Conservation (phyloP, 2,888 invertebrate species). For the Sesia apiformis region DNA sequence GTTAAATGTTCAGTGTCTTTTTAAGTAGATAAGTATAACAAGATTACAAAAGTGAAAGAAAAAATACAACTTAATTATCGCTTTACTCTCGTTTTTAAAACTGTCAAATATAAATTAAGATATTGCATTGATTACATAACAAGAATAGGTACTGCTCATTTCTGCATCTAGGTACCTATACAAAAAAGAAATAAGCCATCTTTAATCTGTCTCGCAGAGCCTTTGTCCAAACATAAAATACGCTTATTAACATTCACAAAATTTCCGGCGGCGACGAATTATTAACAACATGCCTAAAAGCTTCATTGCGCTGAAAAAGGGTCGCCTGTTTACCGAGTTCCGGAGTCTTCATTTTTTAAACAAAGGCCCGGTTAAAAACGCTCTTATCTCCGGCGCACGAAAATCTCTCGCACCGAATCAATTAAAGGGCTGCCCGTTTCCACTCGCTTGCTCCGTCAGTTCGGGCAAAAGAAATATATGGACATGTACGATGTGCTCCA, state of each 20-base stretch:
- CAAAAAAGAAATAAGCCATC: too few relatives aligned
- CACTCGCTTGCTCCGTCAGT: constrained; percentile 3
- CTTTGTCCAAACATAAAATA: constrained; percentile 13
- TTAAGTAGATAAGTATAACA: too few relatives aligned
- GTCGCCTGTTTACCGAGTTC: constrained; percentile 22
- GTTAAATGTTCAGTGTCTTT: too few relatives aligned
- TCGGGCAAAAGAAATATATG: too few relatives aligned
- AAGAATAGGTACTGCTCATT: too few relatives aligned
- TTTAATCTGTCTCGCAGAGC: background rate
- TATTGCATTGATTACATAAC: too few relatives aligned
- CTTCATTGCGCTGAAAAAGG: constrained; percentile 33
- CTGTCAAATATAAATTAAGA: constrained; percentile 1
- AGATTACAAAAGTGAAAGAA: too few relatives aligned
- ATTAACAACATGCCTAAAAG: constrained; percentile 38
- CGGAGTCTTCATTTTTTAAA: constrained; percentile 32
- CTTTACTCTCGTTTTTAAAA: background rate
- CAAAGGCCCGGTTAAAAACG: constrained; percentile 29
- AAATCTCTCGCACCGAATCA: constrained; percentile 28
- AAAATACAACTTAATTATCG: too few relatives aligned
- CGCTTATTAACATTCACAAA: constrained; percentile 26
- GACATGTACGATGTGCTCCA: too few relatives aligned
- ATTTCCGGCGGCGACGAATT: constrained; percentile 17
- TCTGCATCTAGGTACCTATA: too few relatives aligned
- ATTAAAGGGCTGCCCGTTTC: constrained; percentile 25
- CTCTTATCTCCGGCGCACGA: constrained; percentile 23